Conservation (phyloP, 2,888 invertebrate species). For the Microchrysa polita region DNA sequence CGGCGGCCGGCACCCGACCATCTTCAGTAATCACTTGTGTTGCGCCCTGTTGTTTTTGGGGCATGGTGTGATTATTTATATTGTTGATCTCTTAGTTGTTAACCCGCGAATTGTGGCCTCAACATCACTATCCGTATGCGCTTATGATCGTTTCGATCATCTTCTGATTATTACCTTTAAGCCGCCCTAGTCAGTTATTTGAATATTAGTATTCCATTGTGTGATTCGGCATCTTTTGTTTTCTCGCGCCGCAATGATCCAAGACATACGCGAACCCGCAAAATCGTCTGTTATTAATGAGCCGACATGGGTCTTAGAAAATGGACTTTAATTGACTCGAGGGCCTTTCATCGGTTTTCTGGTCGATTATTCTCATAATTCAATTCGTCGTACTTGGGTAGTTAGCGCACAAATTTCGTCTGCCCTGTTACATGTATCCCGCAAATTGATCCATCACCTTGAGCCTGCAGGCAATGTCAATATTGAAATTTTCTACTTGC, state of each 20-base stretch:
- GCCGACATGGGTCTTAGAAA: conserved; percentile 40
- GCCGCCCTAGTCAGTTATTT: conserved; percentile 23
- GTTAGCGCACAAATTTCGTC: conserved; percentile 27
- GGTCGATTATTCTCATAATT: conserved; percentile 49
- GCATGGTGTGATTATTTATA: conserved; percentile 37
- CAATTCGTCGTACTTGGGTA: conserved; percentile 41
- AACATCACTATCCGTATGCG: conserved; percentile 2
- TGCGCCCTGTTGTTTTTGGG: conserved; percentile 36
- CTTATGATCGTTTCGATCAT: conserved; percentile 3
- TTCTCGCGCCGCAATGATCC: background rate
- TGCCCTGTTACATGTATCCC: conserved; percentile 12
- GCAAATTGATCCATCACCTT: conserved; percentile 50
- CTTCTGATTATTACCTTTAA: conserved; percentile 34
- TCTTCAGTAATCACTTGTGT: conserved; percentile 41
- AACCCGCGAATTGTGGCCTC: conserved; percentile 26
- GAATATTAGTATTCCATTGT: conserved; percentile 30
- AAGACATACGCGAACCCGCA: conserved; percentile 9
- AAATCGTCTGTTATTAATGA: conserved; percentile 29
- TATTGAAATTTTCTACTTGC: background rate
- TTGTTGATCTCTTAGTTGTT: conserved; percentile 32
- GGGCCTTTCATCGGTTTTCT: conserved; percentile 47
- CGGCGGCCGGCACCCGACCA: conserved; percentile 31
- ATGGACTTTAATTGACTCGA: conserved; percentile 46
- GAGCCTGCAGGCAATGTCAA: conserved; percentile 49
- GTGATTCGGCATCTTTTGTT: conserved; percentile 32